Base-by-base conservation (phyloP, 2,113 vertebrate genomes). In the Sciurus niger region DNA sequence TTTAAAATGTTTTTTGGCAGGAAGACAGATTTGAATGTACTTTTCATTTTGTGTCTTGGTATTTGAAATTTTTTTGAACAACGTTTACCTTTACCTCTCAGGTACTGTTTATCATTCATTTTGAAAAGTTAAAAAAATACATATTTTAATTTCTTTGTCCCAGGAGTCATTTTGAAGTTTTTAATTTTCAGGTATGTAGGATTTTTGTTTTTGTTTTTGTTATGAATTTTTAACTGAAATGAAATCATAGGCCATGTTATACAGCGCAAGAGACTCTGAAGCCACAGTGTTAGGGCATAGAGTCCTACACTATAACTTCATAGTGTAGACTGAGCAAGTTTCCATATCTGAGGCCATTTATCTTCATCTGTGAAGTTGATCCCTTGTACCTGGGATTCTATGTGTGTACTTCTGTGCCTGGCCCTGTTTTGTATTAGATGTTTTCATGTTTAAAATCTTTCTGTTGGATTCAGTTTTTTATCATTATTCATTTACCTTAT, bases 371-470 rank as follows among this genome's bases (percentile, higher is more conserved):
- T 76, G 60, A 76, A 55, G 51, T 89, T 43, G 6, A 4, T 63
- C 24, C n/a, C 72, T 73, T 17, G 37, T 20, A 1, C 20, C 20
- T 24, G n/a, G 24, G 25, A 37, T 60, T 37, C 28, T 14, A 16
- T 34, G 10, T 34, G 34, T 17, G 30, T 7, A 53, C 37, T n/a
- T 43, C n/a, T 30, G 3, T 63, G 58, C 8, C 5, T 28, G 14
- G n/a, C 24, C 8, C 55, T 65, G 7, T 53, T 58, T 82, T 63
- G 55, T 74, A 17, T 58, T 82, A 76, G 48, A 46, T 55, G 43
- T 91, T 91, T 65, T 37, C 32, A 17, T 73, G 25, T 94, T 94
- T 67, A 73, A 94, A 94, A 74, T 88, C 25, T 74, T 90, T 34
- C 72, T 84, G 6, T 20, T 90, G 4, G 28, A 58, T 90, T 92